Evolutionary conservation across 2,888 invertebrate species (phyloP), one percentile per base, ranked within the genome.

Genomic region (Pedicia rivosa): DNA sequence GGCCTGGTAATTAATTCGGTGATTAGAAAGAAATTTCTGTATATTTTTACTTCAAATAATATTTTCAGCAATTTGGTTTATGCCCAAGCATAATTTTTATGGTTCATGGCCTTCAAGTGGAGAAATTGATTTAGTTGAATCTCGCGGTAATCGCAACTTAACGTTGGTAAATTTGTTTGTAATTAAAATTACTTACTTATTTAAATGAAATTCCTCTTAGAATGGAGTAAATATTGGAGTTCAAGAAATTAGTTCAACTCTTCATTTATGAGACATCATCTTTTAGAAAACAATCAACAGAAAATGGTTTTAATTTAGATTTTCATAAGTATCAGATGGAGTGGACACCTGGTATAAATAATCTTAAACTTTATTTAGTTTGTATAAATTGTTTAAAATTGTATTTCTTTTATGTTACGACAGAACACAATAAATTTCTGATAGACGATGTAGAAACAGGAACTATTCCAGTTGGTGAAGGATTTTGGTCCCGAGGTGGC

Each of bases 21-120:
- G n/a, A n/a, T n/a, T n/a, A n/a, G n/a, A n/a, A n/a, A n/a, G n/a
- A n/a, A n/a, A n/a, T n/a, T n/a, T n/a, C n/a, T n/a, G n/a, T n/a
- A n/a, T n/a, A n/a, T n/a, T n/a, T n/a, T n/a, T n/a, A n/a, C n/a
- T n/a, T n/a, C n/a, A n/a, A n/a, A n/a, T n/a, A n/a, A n/a, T n/a
- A n/a, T n/a, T n/a, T n/a, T n/a, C n/a, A 75, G 77, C 78, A 19
- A 68, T 79, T 44, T 78, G 78, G 78, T 51, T 80, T 55, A 59
- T 76, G 65, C 79, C 80, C 2, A 61, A 66, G 1, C 53, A 65
- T 51, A 72, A 74, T 48, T 53, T 53, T 0, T 80, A 80, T 51
- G 77, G 78, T 3, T 55, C 60, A 2, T 79, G 78, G 78, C 78
- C 78, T 2, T 53, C 70, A 4, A 78, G 77, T 15, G 80, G 79